Base-by-base conservation (phyloP, 2,888 invertebrate species). In the Antitype chi region DNA sequence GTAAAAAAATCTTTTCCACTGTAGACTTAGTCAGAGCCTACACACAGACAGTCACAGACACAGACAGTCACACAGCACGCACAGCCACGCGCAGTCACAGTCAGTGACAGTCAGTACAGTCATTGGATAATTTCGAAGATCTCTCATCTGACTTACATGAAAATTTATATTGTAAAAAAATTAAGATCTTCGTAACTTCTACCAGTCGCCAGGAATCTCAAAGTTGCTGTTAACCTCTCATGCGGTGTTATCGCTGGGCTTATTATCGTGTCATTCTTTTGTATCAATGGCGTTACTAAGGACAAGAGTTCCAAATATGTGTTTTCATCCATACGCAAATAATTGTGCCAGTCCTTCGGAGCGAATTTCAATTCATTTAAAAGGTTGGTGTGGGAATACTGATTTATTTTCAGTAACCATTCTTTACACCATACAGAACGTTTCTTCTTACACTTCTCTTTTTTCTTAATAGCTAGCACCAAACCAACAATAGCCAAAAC, bases 161-260 rank as follows among this genome's bases (percentile, higher is more conserved):
- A 49, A 49, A 49, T 49, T 49, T 17, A 63, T 63, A 74, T 74
- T 60, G 80, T 49, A 82, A 80, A 85, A 86, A 76, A 87, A 70
- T 80, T 79, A 80, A 70, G 78, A 55, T 70, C 70, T 70, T 75
- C 81, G 68, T 77, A 84, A 72, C 67, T 74, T 79, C 79, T 74
- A 59, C 85, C 82, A 73, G 79, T 86, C 59, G 82, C 82, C 43
- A 86, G 81, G 70, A 80, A 86, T 78, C 84, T 82, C 75, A 87
- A 84, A 70, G 81, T 85, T 77, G 78, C 70, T 75, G 72, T 79
- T 78, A 79, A 79, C 71, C 75, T 79, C 74, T 85, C 85, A 75
- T 81, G 80, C 38, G 81, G 71, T 43, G 62, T 62, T 70, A 78
- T 74, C 23, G 63, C 64, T 68, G 76, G 80, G 76, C 78, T 76